phyloP scores from a whole-genome alignment of 2,888 invertebrate genomes.

The Drosophila atroscutellata region DNA sequence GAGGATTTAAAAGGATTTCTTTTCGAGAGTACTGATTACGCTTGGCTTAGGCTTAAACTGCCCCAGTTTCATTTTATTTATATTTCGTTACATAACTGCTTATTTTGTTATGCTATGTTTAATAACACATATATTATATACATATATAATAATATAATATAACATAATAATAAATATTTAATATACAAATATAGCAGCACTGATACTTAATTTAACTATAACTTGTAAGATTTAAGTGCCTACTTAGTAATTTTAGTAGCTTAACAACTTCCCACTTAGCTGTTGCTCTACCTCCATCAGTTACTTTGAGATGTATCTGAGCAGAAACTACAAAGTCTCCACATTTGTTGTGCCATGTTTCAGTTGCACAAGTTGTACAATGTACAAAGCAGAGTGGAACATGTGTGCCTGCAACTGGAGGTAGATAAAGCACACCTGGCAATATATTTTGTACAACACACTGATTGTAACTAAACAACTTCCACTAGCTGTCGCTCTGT shows the following conservation, averaged over 20 bases:
- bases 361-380: conserved; percentile 49
- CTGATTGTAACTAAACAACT: conserved; percentile 65
- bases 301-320: conserved; percentile 19
- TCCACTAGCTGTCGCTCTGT: background rate
- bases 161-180: background rate
- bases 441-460: conserved; percentile 52
- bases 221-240: background rate
- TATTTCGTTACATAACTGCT: background rate
- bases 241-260: conserved; percentile 24
- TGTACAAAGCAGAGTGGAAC: conserved; percentile 40
- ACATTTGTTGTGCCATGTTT: conserved; percentile 35
- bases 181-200: background rate
- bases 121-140: background rate
- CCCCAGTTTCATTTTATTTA: background rate
- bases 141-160: background rate
- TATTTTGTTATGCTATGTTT: background rate
- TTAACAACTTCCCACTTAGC: conserved; percentile 4
- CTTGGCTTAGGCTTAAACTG: background rate
- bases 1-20: conserved; percentile 6
- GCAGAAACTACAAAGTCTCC: conserved; percentile 22
- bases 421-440: conserved; percentile 40
- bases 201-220: background rate
- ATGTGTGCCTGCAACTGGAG: conserved; percentile 17
- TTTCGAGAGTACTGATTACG: conserved; percentile 5
- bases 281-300: conserved; percentile 1